Conservation (phyloP, 2,797 vertebrate species). For the Semaprochilodus insignis region DNA sequence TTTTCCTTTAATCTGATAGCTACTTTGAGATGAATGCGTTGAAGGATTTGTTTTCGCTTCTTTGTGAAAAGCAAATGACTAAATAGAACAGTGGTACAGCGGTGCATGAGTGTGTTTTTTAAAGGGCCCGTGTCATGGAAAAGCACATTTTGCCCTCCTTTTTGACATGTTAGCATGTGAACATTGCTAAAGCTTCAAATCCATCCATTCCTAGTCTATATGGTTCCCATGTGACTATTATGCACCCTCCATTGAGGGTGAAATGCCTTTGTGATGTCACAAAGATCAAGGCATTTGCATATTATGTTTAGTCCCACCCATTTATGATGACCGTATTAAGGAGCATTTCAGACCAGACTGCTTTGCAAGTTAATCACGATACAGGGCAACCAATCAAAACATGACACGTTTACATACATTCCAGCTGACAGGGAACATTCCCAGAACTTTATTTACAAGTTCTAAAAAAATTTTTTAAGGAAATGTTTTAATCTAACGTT, state of each 20-base stretch:
- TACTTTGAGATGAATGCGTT: neutral
- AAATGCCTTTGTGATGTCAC: neutral
- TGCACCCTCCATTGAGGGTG: neutral
- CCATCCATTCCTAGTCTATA: neutral
- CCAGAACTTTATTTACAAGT: too few relatives aligned
- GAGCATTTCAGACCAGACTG: neutral
- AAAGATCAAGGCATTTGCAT: neutral
- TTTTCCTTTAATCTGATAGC: constrained; percentile 1
- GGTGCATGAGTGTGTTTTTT: too few relatives aligned
- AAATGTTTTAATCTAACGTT: too few relatives aligned
- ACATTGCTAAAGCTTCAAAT: neutral
- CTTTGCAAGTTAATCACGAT: neutral
- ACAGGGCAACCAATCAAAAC: neutral
- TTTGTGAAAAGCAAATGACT: neutral
- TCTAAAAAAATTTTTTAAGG: too few relatives aligned
- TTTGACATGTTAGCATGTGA: neutral
- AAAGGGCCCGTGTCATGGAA: neutral
- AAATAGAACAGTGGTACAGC: neutral
- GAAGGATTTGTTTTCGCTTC: neutral
- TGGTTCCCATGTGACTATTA: neutral
- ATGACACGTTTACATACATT: neutral
- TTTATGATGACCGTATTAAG: too few relatives aligned
- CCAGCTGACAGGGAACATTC: too few relatives aligned
- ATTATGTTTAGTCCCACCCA: too few relatives aligned
- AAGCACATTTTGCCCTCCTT: neutral